Evolutionary conservation across 2,888 invertebrate genomes (phyloP).

Genomic region (Physocephala rufipes): DNA sequence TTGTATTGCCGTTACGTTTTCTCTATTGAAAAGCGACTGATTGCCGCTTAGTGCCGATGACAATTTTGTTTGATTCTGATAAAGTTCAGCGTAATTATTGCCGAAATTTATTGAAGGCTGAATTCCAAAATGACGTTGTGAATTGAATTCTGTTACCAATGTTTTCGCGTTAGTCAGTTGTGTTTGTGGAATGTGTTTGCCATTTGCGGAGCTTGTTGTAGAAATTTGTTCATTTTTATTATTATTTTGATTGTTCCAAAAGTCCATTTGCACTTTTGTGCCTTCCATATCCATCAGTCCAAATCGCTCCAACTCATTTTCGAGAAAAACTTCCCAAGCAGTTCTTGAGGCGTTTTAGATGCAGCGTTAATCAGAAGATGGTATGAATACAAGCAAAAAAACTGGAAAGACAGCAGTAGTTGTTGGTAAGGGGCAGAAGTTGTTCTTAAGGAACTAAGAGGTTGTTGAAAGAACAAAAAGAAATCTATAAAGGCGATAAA

Average conservation of each 20-base stretch:
- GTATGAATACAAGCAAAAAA: too few species aligned
- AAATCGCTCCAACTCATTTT: conserved; percentile 8
- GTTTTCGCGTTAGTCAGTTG: background rate
- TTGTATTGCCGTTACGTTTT: too few species aligned
- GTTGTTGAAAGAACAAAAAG: too few species aligned
- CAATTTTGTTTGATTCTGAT: too few species aligned
- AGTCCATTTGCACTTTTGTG: background rate
- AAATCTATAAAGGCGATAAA: too few species aligned
- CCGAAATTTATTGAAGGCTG: too few species aligned
- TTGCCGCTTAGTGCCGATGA: too few species aligned
- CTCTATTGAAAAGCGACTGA: too few species aligned
- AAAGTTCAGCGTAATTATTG: background rate
- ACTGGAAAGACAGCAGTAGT: background rate
- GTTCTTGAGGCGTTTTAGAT: background rate
- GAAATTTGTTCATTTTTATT: background rate
- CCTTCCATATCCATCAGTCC: conserved; percentile 21
- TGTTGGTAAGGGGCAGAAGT: too few species aligned
- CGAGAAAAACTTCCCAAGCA: background rate
- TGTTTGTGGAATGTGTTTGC: background rate
- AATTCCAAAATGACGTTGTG: too few species aligned
- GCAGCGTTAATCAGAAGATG: too few species aligned
- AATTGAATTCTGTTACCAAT: background rate
- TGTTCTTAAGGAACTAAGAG: too few species aligned
- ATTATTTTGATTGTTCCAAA: conserved; percentile 14
- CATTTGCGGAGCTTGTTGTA: conserved; percentile 13